Evolutionary conservation across 2,888 invertebrate genomes (phyloP), one percentile per base, ranked within the genome.

Genomic region (Epinotia bilunana): DNA sequence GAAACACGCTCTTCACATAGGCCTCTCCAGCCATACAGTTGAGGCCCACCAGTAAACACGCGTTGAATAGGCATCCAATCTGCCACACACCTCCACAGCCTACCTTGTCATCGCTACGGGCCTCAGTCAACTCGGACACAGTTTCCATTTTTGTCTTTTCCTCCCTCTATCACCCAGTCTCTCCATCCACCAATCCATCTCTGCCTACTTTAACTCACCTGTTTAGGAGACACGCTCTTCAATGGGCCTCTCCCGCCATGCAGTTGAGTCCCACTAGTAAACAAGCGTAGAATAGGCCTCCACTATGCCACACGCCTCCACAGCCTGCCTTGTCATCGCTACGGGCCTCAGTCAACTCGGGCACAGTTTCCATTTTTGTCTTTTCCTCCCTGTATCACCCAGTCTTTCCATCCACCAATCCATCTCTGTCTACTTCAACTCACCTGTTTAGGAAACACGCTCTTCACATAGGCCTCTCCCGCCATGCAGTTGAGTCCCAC

Each of bases 1-100:
- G 97, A 90, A n/a, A 97, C 79, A 96, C 96, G 79, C 95, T 95
- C 84, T 96, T 97, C 73, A 97, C 23, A 84, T 96, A 96, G 3
- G 97, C 96, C 83, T 95, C 92, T 62, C 95, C 95, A 0, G 94
- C 95, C 89, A 95, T 95, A 81, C 95, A 93, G 80, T 96, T 95
- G 78, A 96, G 88, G 0, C 96, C 97, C 39, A 97, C 95, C 74
- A 97, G 88, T 13, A 97, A 82, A 78, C 97, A 96, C 55, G 96
- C 95, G 82, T 96, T 96, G 81, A 97, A 97, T 67, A 97, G 81
- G 7, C 95, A 90, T 18, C 85, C 86, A 16, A 91, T 91, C 79
- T 89, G 91, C 18, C 86, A 87, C 1, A 91, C 86, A 72, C 90
- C 91, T 0, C 92, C 87, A 70, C 94, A 93, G 0, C 93, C 94